These are phyloP conservation scores for Moxostoma hubbsi DNA, from an alignment of 2,797 vertebrate genomes.

Conservation along the genomic window DNA sequence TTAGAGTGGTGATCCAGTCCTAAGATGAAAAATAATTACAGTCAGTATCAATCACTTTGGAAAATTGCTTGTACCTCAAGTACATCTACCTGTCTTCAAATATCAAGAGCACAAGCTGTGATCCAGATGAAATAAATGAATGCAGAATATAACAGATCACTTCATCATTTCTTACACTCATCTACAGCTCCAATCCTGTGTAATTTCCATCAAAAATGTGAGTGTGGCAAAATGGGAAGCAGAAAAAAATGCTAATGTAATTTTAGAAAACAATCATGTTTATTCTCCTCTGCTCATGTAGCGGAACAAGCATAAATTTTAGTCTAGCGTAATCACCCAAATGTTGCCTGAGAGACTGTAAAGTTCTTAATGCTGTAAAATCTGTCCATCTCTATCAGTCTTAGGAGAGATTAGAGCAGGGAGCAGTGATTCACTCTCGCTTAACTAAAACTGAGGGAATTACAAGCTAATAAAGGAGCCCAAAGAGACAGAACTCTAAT, in stretches of 20 bases:
- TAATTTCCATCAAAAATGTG: constrained; percentile 22
- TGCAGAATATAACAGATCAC: background rate
- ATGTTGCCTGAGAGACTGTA: background rate
- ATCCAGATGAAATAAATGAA: constrained; percentile 11
- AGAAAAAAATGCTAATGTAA: constrained; percentile 6
- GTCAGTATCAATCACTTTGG: constrained; percentile 16
- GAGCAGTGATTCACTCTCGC: background rate
- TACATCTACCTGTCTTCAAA: constrained; percentile 4
- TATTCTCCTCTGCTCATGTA: background rate
- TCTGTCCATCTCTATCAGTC: background rate
- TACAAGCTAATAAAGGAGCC: constrained; percentile 1
- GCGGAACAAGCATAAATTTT: background rate
- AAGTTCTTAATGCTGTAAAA: constrained; percentile 14
- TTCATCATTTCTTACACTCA: background rate
- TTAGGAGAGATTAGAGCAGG: constrained; percentile 1
- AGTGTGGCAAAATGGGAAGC: background rate
- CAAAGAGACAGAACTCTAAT: background rate
- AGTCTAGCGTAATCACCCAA: background rate
- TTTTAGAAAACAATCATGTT: constrained; percentile 37
- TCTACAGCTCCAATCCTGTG: background rate
- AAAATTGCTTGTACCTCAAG: constrained; percentile 8
- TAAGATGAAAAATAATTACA: constrained; percentile 30
- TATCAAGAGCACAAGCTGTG: constrained; percentile 17
- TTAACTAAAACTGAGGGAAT: constrained; percentile 9
- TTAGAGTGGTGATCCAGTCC: constrained; percentile 22